Percentiles rank a stretch among this genome's conserved stretches.
phyloP scores from a whole-genome alignment of 2,888 invertebrate species.

The Hydraecia micacea region DNA sequence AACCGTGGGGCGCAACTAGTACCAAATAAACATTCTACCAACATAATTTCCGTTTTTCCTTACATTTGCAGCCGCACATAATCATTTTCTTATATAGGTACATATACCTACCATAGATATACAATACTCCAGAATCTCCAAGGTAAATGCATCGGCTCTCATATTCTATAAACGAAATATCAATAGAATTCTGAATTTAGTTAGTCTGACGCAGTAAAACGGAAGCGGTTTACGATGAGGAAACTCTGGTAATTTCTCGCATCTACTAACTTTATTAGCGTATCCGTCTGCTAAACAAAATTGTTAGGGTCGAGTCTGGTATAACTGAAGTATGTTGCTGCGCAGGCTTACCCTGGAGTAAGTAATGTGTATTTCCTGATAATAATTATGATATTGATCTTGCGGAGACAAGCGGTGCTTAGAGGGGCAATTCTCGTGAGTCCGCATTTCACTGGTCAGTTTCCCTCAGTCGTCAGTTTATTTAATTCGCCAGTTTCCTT shows the following conservation, averaged over 20 bases:
- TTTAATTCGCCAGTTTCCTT: too few relatives aligned
- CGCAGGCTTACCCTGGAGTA: too few relatives aligned
- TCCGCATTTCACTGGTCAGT: too few relatives aligned
- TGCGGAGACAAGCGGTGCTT: too few relatives aligned
- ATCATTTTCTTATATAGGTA: neutral
- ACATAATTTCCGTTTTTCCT: neutral
- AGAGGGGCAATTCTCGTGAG: too few relatives aligned
- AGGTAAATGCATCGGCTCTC: slow-evolving; percentile 37
- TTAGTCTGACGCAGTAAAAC: slow-evolving; percentile 24
- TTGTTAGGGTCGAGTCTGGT: neutral
- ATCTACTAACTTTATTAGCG: slow-evolving; percentile 4
- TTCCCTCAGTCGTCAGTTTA: too few relatives aligned
- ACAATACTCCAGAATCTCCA: slow-evolving; percentile 24
- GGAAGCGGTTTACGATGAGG: slow-evolving; percentile 38
- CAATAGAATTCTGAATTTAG: slow-evolving; percentile 35
- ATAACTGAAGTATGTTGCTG: neutral
- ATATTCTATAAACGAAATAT: slow-evolving; percentile 27
- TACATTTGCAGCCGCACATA: slow-evolving; percentile 1
- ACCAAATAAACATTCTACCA: slow-evolving; percentile 4
- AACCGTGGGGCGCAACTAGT: too few relatives aligned
- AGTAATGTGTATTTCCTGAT: too few relatives aligned
- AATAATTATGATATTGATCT: neutral
- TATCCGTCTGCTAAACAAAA: neutral
- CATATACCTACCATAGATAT: too few relatives aligned
- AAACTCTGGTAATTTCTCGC: slow-evolving; percentile 19